A percentile compares a stretch with the other conserved stretches of the same genome.
Conservation (phyloP, 2,797 vertebrate genomes). For the Antrozous pallidus region DNA sequence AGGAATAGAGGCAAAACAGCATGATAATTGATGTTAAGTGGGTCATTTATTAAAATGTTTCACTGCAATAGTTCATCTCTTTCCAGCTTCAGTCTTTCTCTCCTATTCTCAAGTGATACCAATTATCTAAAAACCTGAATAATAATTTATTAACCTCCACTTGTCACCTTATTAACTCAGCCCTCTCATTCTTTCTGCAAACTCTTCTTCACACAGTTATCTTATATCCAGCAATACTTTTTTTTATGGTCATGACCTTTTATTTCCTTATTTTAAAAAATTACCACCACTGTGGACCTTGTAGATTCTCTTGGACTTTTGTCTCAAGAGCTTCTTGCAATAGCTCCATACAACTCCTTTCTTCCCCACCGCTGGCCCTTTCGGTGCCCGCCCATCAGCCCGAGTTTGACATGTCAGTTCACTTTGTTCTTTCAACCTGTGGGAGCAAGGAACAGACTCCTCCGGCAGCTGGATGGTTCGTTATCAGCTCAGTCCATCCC, state of each 20-base stretch:
- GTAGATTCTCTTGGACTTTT: neutral
- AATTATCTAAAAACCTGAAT: slow-evolving; percentile 83
- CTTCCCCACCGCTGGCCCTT: neutral
- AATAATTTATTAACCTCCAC: slow-evolving; percentile 83
- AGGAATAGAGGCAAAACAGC: slow-evolving; percentile 44
- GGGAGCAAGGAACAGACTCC: neutral
- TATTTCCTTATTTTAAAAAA: slow-evolving; percentile 61
- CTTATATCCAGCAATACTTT: slow-evolving; percentile 74
- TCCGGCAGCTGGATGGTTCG: neutral
- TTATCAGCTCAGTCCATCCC: neutral
- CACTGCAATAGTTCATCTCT: slow-evolving; percentile 62
- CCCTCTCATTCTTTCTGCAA: neutral
- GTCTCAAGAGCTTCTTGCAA: neutral
- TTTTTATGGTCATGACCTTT: slow-evolving; percentile 56
- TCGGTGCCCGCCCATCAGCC: neutral
- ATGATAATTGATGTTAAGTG: slow-evolving; percentile 80
- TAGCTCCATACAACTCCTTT: neutral
- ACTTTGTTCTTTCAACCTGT: neutral
- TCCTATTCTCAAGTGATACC: slow-evolving; percentile 80
- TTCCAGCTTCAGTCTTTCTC: slow-evolving; percentile 64
- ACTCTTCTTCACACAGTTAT: neutral
- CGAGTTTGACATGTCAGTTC: neutral
- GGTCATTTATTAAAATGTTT: slow-evolving; percentile 75
- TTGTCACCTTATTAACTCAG: slow-evolving; percentile 79
- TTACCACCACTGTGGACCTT: neutral